These are phyloP conservation scores for Burhinus oedicnemus DNA, from an alignment of 2,113 vertebrate species.

Conservation along the genomic window DNA sequence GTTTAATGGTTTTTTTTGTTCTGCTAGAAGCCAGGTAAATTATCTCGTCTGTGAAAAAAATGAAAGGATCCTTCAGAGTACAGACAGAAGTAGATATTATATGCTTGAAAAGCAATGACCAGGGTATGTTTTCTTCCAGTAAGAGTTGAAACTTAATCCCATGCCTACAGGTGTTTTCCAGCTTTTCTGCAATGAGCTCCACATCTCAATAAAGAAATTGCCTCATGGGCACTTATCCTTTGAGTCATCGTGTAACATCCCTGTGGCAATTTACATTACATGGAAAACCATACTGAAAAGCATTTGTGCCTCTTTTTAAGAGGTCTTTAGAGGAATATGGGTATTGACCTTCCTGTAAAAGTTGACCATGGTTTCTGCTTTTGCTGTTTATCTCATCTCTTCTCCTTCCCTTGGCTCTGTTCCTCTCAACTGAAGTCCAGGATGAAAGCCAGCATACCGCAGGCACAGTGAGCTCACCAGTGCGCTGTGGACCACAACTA, in stretches of 20 bases:
- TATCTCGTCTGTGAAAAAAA: not conserved
- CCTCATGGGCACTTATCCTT: not conserved
- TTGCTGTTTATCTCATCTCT: conserved; percentile 55
- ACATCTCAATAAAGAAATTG: conserved; percentile 17
- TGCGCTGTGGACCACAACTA: not conserved
- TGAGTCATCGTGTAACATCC: conserved; percentile 12
- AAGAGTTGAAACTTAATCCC: conserved; percentile 8
- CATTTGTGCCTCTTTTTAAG: conserved; percentile 45
- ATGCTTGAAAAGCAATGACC: not conserved
- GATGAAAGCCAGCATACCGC: not conserved
- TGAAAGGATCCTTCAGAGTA: not conserved
- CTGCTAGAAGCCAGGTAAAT: not conserved
- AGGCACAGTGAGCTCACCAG: not conserved
- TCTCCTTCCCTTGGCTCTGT: conserved; percentile 25
- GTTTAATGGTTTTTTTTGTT: not conserved
- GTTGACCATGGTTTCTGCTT: conserved; percentile 42
- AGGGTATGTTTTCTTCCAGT: not conserved
- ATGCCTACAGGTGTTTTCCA: conserved; percentile 35
- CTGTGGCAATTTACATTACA: conserved; percentile 51
- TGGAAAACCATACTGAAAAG: conserved; percentile 52
- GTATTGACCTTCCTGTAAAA: conserved; percentile 60
- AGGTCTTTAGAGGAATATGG: conserved; percentile 39
- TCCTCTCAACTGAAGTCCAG: conserved; percentile 11
- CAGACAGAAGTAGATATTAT: not conserved
- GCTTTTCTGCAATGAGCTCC: conserved; percentile 24